Percentiles rank a stretch among this genome's conserved stretches.
phyloP scores from a whole-genome alignment of 2,113 vertebrate species.

The Crocuta crocuta region DNA sequence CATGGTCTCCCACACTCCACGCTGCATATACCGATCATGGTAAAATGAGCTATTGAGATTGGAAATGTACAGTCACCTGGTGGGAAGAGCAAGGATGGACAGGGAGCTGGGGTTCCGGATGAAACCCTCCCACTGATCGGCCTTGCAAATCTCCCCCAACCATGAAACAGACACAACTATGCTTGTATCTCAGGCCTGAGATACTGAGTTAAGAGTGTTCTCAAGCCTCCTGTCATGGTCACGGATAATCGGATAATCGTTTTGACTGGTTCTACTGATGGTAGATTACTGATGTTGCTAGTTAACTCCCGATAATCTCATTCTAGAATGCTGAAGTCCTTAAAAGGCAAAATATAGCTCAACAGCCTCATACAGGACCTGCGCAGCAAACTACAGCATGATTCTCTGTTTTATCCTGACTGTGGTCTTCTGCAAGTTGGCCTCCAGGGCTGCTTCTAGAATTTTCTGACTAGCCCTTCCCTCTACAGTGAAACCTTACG shows the following conservation, averaged over 20 bases:
- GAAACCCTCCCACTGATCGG: background rate
- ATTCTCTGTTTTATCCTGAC: background rate
- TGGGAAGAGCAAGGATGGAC: background rate
- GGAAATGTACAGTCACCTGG: background rate
- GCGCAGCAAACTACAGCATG: background rate
- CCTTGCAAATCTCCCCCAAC: background rate
- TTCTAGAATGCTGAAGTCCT: background rate
- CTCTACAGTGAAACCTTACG: background rate
- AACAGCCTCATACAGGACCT: background rate
- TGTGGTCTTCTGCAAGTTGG: background rate
- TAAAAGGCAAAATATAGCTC: background rate
- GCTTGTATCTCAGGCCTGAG: background rate
- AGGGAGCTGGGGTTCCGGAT: background rate
- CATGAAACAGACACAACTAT: background rate
- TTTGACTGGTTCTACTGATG: background rate
- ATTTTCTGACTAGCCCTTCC: background rate
- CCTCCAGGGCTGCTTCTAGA: background rate
- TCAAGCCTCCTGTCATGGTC: background rate
- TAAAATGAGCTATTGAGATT: background rate
- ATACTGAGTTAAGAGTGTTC: background rate
- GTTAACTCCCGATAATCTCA: background rate
- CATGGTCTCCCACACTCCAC: accelerated
- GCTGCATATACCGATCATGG: background rate
- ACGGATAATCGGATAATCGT: background rate
- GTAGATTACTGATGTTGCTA: background rate